These are phyloP conservation scores for Malaclemys terrapin DNA, from an alignment of 2,113 vertebrate species.

Conservation along the genomic window DNA sequence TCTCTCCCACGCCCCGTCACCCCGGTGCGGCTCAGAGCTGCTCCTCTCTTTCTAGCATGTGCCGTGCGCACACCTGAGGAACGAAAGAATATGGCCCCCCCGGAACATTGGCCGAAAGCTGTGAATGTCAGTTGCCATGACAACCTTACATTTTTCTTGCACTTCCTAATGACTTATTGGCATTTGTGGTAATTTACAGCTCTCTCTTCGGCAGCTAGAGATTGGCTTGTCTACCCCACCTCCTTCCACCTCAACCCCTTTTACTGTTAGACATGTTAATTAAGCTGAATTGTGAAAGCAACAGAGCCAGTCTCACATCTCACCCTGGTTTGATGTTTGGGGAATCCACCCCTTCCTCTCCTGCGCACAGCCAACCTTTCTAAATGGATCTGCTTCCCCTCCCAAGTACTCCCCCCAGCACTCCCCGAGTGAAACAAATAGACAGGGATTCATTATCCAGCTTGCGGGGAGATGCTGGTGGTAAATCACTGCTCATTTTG, in stretches of 20 bases:
- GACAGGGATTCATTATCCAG: neutral
- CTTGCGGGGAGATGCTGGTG: neutral
- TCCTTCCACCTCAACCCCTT: neutral
- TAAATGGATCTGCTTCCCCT: neutral
- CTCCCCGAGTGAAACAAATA: neutral
- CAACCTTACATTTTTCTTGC: conserved; percentile 69
- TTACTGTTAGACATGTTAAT: neutral
- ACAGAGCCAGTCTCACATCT: fast-evolving
- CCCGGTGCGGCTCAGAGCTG: neutral
- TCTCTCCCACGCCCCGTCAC: neutral
- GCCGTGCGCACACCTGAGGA: neutral
- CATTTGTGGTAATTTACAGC: conserved; percentile 33
- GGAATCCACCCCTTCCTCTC: neutral
- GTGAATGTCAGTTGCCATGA: conserved; percentile 68
- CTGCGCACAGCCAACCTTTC: neutral
- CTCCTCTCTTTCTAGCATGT: neutral
- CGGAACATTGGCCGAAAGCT: conserved; percentile 10
- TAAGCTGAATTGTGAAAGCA: neutral
- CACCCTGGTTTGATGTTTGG: neutral
- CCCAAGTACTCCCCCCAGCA: fast-evolving
- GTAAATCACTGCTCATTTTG: neutral
- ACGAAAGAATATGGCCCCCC: conserved; percentile 48
- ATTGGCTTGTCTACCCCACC: neutral
- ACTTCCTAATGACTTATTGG: conserved; percentile 68
- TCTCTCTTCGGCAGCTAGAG: neutral